Conservation (phyloP, 2,888 invertebrate species). For the Drosophila suboccidentalis region DNA sequence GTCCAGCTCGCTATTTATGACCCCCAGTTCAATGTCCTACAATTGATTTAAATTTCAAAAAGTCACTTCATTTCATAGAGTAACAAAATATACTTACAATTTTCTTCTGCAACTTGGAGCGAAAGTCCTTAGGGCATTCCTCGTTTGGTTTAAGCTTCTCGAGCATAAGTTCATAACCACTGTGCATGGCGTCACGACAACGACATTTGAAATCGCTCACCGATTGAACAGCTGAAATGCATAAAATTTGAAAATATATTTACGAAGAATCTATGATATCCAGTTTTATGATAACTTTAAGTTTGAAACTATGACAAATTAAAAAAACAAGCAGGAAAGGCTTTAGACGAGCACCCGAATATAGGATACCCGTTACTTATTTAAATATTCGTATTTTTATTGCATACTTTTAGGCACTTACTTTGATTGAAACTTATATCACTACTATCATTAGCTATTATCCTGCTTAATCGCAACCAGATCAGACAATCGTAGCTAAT, state of each 20-base stretch:
- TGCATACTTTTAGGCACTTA: too few species aligned
- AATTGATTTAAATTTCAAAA: neutral
- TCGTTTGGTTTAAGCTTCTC: slow-evolving; percentile 29
- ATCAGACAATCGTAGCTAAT: too few species aligned
- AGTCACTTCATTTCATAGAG: neutral
- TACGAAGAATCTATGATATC: too few species aligned
- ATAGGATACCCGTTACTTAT: too few species aligned
- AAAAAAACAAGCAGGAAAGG: too few species aligned
- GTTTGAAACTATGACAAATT: too few species aligned
- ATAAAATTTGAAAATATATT: neutral
- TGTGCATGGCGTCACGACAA: slow-evolving; percentile 40
- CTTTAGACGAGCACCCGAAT: too few species aligned
- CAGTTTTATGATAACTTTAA: too few species aligned
- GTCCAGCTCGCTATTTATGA: slow-evolving; percentile 15
- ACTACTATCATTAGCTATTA: too few species aligned
- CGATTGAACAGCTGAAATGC: slow-evolving; percentile 43
- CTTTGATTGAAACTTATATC: too few species aligned
- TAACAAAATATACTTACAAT: slow-evolving; percentile 40
- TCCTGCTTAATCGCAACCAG: too few species aligned
- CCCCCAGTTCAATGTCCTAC: slow-evolving; percentile 13
- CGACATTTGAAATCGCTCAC: slow-evolving; percentile 56
- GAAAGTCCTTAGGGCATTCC: slow-evolving; percentile 14
- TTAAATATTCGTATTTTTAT: too few species aligned
- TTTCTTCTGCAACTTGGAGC: slow-evolving; percentile 35
- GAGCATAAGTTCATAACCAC: slow-evolving; percentile 30